A percentile compares a stretch with the other conserved stretches of the same genome.
phyloP scores from a whole-genome alignment of 1,140 invertebrate species.

The Tetramorium simillimum region DNA sequence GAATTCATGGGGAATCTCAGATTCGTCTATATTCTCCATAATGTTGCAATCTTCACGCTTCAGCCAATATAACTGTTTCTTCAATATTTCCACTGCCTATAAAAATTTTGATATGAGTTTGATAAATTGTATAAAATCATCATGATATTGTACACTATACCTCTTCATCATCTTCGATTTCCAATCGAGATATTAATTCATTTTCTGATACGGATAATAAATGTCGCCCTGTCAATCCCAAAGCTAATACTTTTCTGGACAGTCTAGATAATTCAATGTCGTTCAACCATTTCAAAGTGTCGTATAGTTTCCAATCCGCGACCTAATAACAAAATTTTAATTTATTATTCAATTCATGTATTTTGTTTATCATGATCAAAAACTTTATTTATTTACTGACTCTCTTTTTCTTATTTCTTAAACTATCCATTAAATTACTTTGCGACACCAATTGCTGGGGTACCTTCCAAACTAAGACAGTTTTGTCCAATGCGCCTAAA shows the following conservation, averaged over 20 bases:
- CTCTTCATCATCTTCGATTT: slow-evolving; percentile 80
- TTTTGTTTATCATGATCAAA: neutral
- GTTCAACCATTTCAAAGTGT: slow-evolving; percentile 88
- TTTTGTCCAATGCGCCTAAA: slow-evolving; percentile 85
- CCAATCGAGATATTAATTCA: slow-evolving; percentile 85
- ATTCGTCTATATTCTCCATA: slow-evolving; percentile 68
- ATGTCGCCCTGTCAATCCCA: slow-evolving; percentile 87
- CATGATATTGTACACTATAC: slow-evolving; percentile 60
- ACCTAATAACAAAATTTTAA: slow-evolving; percentile 70
- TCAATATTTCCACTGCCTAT: slow-evolving; percentile 75
- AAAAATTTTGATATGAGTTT: slow-evolving; percentile 12
- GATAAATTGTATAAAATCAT: slow-evolving; percentile 10
- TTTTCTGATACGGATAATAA: slow-evolving; percentile 86
- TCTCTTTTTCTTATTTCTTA: slow-evolving; percentile 78
- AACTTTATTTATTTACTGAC: slow-evolving; percentile 58
- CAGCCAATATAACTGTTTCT: slow-evolving; percentile 85
- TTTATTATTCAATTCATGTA: neutral
- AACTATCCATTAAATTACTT: slow-evolving; percentile 78
- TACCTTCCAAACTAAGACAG: slow-evolving; percentile 86
- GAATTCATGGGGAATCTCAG: slow-evolving; percentile 88
- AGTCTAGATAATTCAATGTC: slow-evolving; percentile 86
- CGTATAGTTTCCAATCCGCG: slow-evolving; percentile 87
- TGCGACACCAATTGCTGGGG: slow-evolving; percentile 85
- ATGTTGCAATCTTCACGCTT: slow-evolving; percentile 80
- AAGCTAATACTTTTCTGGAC: slow-evolving; percentile 82